Conservation (phyloP, 2,888 invertebrate species). For the Gymnosoma rotundatum region DNA sequence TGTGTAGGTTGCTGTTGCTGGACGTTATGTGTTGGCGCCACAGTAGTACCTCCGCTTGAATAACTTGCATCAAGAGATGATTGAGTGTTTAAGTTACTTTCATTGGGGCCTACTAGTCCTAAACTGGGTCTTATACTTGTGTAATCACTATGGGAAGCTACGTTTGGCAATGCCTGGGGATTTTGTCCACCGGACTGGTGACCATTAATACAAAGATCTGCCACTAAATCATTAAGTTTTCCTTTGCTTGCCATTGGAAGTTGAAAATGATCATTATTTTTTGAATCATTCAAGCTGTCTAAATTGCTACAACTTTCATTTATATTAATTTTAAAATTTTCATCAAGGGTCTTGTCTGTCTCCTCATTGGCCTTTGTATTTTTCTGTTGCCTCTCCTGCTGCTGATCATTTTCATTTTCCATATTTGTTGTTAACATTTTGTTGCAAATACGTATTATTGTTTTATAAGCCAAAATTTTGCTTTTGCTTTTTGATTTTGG, state of each 20-base stretch:
- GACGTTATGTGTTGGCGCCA: conserved; percentile 50
- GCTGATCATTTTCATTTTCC: conserved; percentile 80
- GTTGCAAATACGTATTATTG: conserved; percentile 54
- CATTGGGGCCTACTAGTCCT: conserved; percentile 42
- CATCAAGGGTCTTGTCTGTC: conserved; percentile 44
- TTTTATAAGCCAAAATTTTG: conserved; percentile 58
- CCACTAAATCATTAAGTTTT: conserved; percentile 77
- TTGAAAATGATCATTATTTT: conserved; percentile 23
- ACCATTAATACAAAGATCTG: conserved; percentile 76
- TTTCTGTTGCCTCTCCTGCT: conserved; percentile 69
- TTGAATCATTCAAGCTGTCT: conserved; percentile 9
- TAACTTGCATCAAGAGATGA: conserved; percentile 16
- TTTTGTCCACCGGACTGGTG: conserved; percentile 42
- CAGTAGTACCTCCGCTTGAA: not conserved
- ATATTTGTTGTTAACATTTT: conserved; percentile 72
- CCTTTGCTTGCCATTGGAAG: conserved; percentile 49
- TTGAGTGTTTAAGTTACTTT: conserved; percentile 40
- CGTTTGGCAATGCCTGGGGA: conserved; percentile 4
- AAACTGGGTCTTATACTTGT: conserved; percentile 75
- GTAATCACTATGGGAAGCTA: conserved; percentile 74
- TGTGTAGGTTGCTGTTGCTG: conserved; percentile 77
- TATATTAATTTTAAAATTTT: conserved; percentile 56
- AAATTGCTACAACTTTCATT: conserved; percentile 22
- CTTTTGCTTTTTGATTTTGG: conserved; percentile 1
- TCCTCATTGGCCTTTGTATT: conserved; percentile 68